These are phyloP conservation scores for Sinocyclocheilus rhinocerous DNA, from an alignment of 2,113 vertebrate species.

Conservation along the genomic window DNA sequence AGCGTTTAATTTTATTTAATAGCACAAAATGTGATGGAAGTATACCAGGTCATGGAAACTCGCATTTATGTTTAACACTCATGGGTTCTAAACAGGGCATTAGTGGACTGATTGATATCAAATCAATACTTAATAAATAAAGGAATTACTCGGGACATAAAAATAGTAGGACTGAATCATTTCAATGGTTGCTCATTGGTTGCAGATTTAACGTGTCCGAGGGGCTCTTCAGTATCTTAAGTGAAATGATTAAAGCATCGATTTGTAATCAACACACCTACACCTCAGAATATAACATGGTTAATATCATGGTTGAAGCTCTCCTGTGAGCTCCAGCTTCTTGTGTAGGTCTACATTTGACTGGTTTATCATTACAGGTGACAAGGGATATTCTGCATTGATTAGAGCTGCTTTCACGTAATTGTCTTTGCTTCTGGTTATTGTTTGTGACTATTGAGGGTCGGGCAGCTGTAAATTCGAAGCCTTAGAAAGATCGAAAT, in stretches of 20 bases:
- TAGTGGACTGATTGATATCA: neutral
- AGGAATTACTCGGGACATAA: neutral
- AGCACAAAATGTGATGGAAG: neutral
- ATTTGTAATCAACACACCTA: neutral
- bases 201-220: neutral
- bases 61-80: neutral
- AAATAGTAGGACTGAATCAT: conserved; percentile 14
- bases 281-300: neutral
- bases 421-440: neutral
- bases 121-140: conserved; percentile 43
- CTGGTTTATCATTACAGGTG: conserved; percentile 12
- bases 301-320: neutral
- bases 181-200: neutral
- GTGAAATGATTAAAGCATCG: neutral
- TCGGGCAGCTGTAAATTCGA: neutral
- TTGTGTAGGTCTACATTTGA: neutral
- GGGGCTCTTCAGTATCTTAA: neutral
- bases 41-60: neutral
- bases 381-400: neutral
- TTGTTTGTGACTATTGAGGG: neutral
- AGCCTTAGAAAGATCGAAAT: neutral
- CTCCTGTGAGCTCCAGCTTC: neutral
- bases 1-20: neutral
- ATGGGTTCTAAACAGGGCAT: neutral
- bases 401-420: neutral